Base-by-base conservation (phyloP, 2,888 invertebrate species). In the Megalurothrips usitatus region DNA sequence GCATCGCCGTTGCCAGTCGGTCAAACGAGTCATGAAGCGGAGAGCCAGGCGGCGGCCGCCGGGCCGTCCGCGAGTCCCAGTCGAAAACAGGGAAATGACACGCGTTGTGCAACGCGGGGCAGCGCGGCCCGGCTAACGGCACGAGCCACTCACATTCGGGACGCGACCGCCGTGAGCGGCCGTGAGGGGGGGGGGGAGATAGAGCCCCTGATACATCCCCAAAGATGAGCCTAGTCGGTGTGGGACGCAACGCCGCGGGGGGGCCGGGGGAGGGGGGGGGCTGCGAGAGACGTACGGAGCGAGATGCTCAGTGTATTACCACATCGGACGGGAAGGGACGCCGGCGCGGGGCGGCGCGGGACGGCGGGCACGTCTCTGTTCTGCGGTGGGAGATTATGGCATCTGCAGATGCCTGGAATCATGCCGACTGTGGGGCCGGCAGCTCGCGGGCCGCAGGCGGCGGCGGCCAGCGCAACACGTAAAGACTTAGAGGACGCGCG, bases 381-480 rank as follows among this genome's bases (percentile, higher is more conserved):
- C 58, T 58, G 58, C 58, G 58, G 58, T 58, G 58, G 58, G 8
- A 78, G 34, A 47, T 78, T 78, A 58, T 58, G 58, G 58, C 58
- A 58, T 17, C 19, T 58, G 58, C 58, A 58, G 58, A n/a, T 58
- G 58, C 58, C 58, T n/a, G 17, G 34, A 43, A 43, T 43, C 34
- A 43, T 43, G 3, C 34, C 34, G 34, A 43, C 34, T 43, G 34
- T 4, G 34, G 3, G 34, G 34, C 34, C 34, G 6, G 34, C 34
- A 43, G 34, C 34, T n/a, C n/a, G n/a, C n/a, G n/a, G 34, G 3
- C 34, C 2, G 34, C 34, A 43, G 34, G 3, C 34, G 6, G 34
- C 34, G 34, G n/a, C 6, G 34, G 3, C 2, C 6, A 43, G 34
- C 34, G 34, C 34, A 43, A 43, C 34, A 43, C 34, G 34, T 43